Evolutionary conservation across 2,113 vertebrate species (phyloP).

Genomic region (Malaclemys terrapin): DNA sequence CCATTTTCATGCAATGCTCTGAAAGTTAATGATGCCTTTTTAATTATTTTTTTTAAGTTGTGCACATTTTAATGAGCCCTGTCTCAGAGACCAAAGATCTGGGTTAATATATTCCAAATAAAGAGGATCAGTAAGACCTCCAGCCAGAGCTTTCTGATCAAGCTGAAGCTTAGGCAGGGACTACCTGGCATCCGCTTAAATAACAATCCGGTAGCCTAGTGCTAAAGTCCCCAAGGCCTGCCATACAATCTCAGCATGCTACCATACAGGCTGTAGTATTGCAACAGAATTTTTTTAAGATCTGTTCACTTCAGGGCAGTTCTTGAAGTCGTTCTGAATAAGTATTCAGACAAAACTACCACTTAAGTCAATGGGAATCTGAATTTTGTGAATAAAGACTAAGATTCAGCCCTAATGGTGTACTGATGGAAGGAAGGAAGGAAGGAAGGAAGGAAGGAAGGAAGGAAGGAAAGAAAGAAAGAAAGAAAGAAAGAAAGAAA

Average conservation of each 20-base stretch:
- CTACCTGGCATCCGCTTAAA: neutral
- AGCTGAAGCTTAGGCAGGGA: neutral
- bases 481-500: too few relatives aligned
- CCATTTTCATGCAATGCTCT: neutral
- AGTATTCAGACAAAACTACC: neutral
- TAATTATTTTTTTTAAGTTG: neutral
- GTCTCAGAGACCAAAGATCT: neutral
- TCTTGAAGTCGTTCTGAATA: neutral
- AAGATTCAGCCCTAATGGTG: neutral
- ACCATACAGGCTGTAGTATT: fast-evolving
- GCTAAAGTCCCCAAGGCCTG: neutral
- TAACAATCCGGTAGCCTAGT: neutral
- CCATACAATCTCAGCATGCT: neutral
- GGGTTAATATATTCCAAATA: neutral
- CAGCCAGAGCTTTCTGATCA: neutral
- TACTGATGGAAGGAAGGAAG: neutral
- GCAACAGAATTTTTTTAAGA: neutral
- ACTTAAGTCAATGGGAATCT: neutral
- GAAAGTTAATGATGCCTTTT: neutral
- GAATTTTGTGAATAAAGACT: neutral
- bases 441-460: too few relatives aligned
- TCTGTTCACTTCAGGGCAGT: neutral
- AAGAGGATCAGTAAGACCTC: slow-evolving; percentile 1
- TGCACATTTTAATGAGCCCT: neutral
- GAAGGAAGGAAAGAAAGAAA: too few relatives aligned